A percentile compares a stretch with the other conserved stretches of the same genome.
Evolutionary conservation across 2,888 invertebrate species (phyloP).

Genomic region (Watsonalla binaria): DNA sequence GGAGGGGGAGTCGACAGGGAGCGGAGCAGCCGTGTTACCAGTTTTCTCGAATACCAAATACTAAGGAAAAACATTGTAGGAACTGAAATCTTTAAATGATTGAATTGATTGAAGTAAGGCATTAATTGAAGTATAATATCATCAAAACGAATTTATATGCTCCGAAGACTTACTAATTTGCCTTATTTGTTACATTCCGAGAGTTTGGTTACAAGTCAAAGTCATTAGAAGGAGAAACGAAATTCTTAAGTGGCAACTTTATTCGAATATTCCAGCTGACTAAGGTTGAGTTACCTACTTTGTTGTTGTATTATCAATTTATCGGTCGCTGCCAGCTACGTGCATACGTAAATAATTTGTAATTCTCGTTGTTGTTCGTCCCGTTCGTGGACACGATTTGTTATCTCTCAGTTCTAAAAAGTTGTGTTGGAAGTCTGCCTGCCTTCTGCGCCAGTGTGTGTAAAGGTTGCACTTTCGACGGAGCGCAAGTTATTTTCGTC

Average conservation of each 20-base stretch:
- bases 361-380: constrained; percentile 25
- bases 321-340: constrained; percentile 38
- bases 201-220: constrained; percentile 2
- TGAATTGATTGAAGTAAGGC: too few species aligned
- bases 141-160: too few species aligned
- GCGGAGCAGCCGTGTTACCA: constrained; percentile 41
- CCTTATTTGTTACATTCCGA: neutral
- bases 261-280: constrained; percentile 29
- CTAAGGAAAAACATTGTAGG: constrained; percentile 5
- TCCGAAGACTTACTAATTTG: too few species aligned
- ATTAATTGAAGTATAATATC: too few species aligned
- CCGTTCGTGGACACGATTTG: constrained; percentile 28
- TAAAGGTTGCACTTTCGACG: constrained; percentile 69
- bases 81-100: constrained; percentile 5
- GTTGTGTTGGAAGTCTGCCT: constrained; percentile 49
- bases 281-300: constrained; percentile 44
- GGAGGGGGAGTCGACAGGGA: constrained; percentile 29
- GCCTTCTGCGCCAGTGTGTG: constrained; percentile 77
- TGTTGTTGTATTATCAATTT: constrained; percentile 39
- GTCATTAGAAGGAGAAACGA: constrained; percentile 16
- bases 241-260: constrained; percentile 28
- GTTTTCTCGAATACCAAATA: constrained; percentile 19
- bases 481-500: constrained; percentile 20
- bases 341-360: constrained; percentile 36
- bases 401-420: constrained; percentile 42